Evolutionary conservation across 2,888 invertebrate genomes (phyloP).

Genomic region (Rambutsinella grinnellia): DNA sequence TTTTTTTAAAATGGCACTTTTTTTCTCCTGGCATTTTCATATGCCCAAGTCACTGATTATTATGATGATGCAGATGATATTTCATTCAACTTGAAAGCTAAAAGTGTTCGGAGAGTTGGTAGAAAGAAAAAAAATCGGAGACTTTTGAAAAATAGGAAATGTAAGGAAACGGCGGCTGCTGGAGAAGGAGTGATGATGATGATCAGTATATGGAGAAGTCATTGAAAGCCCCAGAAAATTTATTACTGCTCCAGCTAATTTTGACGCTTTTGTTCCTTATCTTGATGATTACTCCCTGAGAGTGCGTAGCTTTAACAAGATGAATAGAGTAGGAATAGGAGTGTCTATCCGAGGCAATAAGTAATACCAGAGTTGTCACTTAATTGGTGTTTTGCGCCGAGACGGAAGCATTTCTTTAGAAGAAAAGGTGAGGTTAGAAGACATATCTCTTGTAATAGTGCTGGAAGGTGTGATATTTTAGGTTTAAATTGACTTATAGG

Average conservation of each 20-base stretch:
- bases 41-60: not conserved
- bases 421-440: not conserved
- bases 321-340: not conserved
- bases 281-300: conserved; percentile 28
- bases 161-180: not conserved
- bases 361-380: too few species aligned
- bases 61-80: conserved; percentile 11
- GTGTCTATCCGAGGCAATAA: too few species aligned
- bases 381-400: conserved; percentile 23
- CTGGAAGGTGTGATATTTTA: conserved; percentile 18
- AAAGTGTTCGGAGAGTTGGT: not conserved
- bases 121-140: not conserved
- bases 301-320: not conserved
- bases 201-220: too few species aligned
- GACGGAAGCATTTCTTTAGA: not conserved
- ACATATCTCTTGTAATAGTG: not conserved
- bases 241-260: conserved; percentile 43
- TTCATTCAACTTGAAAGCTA: conserved; percentile 22
- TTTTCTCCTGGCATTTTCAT: not conserved
- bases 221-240: too few species aligned
- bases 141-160: not conserved
- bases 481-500: not conserved
- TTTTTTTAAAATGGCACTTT: conserved; percentile 29
- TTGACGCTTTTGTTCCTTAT: conserved; percentile 36
- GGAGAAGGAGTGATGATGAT: too few species aligned